Evolutionary conservation across 1,140 invertebrate species (phyloP), one percentile per base, ranked within the genome.

Genomic region (Drosophila novamexicana): DNA sequence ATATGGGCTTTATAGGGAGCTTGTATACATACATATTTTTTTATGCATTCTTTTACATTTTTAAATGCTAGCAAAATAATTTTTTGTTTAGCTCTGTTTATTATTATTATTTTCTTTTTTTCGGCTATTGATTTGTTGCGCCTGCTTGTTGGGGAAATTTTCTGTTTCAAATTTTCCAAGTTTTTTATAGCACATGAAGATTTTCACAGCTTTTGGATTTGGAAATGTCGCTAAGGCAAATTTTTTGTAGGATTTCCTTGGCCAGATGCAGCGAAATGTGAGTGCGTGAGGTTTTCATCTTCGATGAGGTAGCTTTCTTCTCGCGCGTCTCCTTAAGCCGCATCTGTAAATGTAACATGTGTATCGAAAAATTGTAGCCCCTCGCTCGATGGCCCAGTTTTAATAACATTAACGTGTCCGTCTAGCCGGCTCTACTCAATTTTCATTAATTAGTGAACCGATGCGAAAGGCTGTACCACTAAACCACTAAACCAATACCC

Each of bases 201-300:
- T 98, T 98, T 93, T 98, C 97, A 91, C 97, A 98, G 56, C 96
- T 97, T 90, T 97, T 97, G 14, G 97, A 97, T 93, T 97, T 97
- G 45, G 95, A 95, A 56, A 95, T 96, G 92, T 97, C 96, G 79
- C 96, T 97, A 72, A 97, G 94, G 90, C 97, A 97, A 78, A 98
- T 96, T 92, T 97, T 97, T 73, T 97, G 96, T 12, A 98, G 93
- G 54, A 98, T 95, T 77, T 97, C 96, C 63, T 96, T 93, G 5
- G 96, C 96, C 71, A 96, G 94, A 91, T 96, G 96, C 66, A 97
- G 91, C 69, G 94, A 96, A 52, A 96, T 94, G 69, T 96, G 96
- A 0, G 96, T 97, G 32, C 93, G 91, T 4, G 94, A 94, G 56
- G 93, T 94, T 61, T 94, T 93, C 78, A 96, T 92, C 79, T 95